Conservation (phyloP, 2,888 invertebrate species). For the Augochlorella aurata region DNA sequence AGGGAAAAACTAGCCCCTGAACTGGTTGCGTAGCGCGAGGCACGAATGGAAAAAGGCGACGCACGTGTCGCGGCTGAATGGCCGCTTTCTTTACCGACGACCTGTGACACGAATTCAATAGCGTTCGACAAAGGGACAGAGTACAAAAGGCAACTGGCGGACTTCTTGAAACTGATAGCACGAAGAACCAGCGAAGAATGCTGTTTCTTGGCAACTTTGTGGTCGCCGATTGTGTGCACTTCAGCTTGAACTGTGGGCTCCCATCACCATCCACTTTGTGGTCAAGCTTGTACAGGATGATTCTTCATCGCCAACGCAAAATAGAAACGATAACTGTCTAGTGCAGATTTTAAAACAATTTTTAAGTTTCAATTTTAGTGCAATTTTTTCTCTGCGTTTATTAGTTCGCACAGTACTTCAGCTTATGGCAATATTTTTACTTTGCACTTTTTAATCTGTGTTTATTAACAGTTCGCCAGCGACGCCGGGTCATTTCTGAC, state of each 20-base stretch:
- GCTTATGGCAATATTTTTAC: too few relatives aligned
- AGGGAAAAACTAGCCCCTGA: conserved; percentile 44
- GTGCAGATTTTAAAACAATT: too few relatives aligned
- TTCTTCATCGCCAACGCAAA: neutral
- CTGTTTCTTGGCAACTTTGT: conserved; percentile 29
- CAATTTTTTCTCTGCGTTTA: too few relatives aligned
- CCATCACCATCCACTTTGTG: neutral
- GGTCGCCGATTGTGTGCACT: neutral
- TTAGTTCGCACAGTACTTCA: too few relatives aligned
- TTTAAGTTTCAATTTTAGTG: too few relatives aligned
- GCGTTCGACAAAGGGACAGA: conserved; percentile 35
- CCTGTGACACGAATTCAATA: conserved; percentile 57
- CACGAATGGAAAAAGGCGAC: conserved; percentile 37
- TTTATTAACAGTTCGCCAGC: too few relatives aligned
- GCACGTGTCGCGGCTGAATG: conserved; percentile 58
- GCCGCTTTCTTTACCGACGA: conserved; percentile 46
- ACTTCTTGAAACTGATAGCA: conserved; percentile 16
- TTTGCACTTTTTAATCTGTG: too few relatives aligned
- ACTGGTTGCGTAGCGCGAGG: conserved; percentile 22
- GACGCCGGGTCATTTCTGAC: too few relatives aligned
- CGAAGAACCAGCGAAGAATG: neutral
- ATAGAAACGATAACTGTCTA: too few relatives aligned
- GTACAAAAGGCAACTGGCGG: conserved; percentile 37
- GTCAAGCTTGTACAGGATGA: neutral
- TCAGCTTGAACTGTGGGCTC: neutral